These are phyloP conservation scores for Promerops cafer DNA, from an alignment of 2,113 vertebrate genomes.

Conservation along the genomic window DNA sequence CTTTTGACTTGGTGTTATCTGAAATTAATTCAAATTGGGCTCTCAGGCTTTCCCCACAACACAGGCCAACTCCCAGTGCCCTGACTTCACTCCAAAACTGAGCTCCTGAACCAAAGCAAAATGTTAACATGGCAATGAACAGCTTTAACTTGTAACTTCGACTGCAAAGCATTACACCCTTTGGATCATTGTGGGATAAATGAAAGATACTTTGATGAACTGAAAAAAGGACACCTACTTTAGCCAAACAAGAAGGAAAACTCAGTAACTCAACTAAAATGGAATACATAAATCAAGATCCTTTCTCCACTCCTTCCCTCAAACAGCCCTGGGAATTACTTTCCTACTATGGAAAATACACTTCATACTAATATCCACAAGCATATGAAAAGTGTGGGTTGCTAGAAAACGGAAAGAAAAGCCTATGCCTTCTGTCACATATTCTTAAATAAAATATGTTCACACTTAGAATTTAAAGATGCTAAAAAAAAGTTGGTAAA, in stretches of 20 bases:
- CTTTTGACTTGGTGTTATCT: neutral
- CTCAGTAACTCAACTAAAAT: neutral
- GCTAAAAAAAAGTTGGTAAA: neutral
- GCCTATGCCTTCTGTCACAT: conserved; percentile 38
- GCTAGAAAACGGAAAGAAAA: neutral
- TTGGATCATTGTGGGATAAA: neutral
- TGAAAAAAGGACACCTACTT: neutral
- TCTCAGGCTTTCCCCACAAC: neutral
- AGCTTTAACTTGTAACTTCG: fast-evolving
- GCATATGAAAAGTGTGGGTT: neutral
- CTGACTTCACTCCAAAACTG: neutral
- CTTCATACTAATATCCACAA: neutral
- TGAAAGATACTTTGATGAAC: neutral
- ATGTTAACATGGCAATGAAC: fast-evolving
- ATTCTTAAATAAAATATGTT: conserved; percentile 41
- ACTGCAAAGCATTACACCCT: neutral
- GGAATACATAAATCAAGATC: neutral
- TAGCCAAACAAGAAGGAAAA: neutral
- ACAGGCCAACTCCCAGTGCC: too few relatives aligned
- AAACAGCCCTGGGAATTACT: neutral
- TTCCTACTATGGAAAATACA: neutral
- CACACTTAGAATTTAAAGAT: conserved; percentile 6
- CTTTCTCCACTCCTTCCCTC: neutral
- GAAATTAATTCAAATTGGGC: neutral
- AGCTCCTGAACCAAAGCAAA: neutral